Evolutionary conservation across 2,797 vertebrate species (phyloP).

Genomic region (Acanthornis magna): DNA sequence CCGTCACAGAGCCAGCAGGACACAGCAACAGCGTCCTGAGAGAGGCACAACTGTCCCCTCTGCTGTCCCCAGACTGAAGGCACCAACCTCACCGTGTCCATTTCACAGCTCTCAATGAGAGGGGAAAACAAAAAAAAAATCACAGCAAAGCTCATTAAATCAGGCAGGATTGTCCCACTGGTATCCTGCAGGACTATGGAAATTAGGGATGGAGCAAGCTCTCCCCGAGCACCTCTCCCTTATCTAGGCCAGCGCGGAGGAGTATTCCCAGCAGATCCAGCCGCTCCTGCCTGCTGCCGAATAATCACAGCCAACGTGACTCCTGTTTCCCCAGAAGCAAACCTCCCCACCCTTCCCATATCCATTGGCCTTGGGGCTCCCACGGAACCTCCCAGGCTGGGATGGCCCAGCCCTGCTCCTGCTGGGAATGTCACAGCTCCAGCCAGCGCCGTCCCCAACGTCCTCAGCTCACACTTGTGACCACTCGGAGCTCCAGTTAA

Average conservation of each 20-base stretch:
- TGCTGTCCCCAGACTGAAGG: background rate
- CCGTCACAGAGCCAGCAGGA: rapidly evolving
- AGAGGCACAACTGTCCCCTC: background rate
- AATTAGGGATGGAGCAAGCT: background rate
- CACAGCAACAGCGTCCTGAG: background rate
- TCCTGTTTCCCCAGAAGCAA: background rate
- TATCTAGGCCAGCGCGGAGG: background rate
- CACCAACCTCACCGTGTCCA: rapidly evolving
- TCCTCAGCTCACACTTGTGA: rapidly evolving
- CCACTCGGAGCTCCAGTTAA: background rate
- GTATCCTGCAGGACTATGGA: background rate
- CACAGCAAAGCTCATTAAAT: background rate
- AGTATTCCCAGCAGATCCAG: background rate
- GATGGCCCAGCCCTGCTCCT: background rate
- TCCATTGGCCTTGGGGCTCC: rapidly evolving
- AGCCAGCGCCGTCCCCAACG: rapidly evolving
- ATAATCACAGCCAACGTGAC: background rate
- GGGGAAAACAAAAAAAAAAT: rapidly evolving
- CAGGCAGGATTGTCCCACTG: background rate
- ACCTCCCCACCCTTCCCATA: background rate
- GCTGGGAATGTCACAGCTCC: rapidly evolving
- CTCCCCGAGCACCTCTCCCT: background rate
- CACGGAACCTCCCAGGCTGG: background rate
- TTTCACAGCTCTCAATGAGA: background rate
- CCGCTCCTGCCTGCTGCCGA: background rate